phyloP scores from a whole-genome alignment of 2,888 invertebrate genomes.

The Phasia obesa region DNA sequence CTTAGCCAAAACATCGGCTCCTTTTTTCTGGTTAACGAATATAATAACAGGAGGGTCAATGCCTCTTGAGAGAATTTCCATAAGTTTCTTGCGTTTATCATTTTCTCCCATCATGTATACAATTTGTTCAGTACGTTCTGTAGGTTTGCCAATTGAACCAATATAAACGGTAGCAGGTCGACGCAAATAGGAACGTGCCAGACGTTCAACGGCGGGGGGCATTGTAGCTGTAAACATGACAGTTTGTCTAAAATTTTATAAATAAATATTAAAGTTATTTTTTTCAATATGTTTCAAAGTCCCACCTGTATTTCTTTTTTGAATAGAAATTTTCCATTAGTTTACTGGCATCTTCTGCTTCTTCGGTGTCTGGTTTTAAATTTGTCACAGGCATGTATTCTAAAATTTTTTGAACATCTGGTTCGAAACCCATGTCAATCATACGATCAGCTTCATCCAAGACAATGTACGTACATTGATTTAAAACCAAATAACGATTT shows the following conservation, averaged over 20 bases:
- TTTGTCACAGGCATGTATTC: slow-evolving; percentile 99
- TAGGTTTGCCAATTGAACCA: slow-evolving; percentile 97
- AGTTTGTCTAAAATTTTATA: slow-evolving; percentile 87
- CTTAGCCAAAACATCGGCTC: slow-evolving; percentile 98
- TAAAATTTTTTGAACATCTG: slow-evolving; percentile 98
- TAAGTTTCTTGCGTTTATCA: slow-evolving; percentile 97
- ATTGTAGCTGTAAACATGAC: slow-evolving; percentile 99
- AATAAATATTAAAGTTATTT: background rate
- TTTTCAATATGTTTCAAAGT: slow-evolving; percentile 89
- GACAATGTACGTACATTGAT: slow-evolving; percentile 99
- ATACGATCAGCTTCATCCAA: slow-evolving; percentile 98
- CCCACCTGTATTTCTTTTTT: slow-evolving; percentile 94
- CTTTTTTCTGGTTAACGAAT: slow-evolving; percentile 99
- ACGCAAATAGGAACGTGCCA: slow-evolving; percentile 96
- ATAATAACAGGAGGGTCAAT: slow-evolving; percentile 99
- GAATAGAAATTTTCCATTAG: slow-evolving; percentile 96
- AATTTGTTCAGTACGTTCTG: slow-evolving; percentile 98
- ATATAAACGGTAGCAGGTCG: slow-evolving; percentile 99
- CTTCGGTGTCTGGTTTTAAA: slow-evolving; percentile 98
- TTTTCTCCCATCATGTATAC: slow-evolving; percentile 97
- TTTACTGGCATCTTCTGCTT: slow-evolving; percentile 96
- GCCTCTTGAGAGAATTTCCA: slow-evolving; percentile 94
- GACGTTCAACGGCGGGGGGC: slow-evolving; percentile 98
- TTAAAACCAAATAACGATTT: slow-evolving; percentile 97
- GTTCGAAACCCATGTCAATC: slow-evolving; percentile 99